These are phyloP conservation scores for Nannospalax galili DNA, from an alignment of 2,113 vertebrate species.

Conservation along the genomic window DNA sequence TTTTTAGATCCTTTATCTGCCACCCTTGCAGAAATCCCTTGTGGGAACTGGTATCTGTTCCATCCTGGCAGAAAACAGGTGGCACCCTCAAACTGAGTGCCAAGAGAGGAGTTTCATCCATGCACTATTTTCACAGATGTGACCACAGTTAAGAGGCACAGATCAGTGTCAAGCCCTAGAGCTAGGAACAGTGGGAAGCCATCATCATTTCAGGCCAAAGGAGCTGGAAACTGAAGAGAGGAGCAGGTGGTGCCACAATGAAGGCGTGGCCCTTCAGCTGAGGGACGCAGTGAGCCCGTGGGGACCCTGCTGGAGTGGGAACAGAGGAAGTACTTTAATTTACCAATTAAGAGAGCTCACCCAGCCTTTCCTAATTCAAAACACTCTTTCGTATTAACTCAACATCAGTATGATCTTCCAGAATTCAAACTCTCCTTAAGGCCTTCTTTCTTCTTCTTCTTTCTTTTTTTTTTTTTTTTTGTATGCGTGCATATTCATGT, in stretches of 20 bases:
- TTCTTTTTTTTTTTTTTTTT: too few relatives aligned
- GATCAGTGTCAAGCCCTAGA: neutral
- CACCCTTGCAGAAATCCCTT: neutral
- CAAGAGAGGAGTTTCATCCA: neutral
- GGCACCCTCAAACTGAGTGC: neutral
- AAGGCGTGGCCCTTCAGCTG: neutral
- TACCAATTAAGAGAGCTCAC: neutral
- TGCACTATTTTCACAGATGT: neutral
- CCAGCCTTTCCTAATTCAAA: constrained; percentile 12
- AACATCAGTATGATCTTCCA: constrained; percentile 28
- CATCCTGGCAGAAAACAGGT: neutral
- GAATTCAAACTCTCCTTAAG: neutral
- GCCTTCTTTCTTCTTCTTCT: neutral
- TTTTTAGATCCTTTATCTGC: neutral
- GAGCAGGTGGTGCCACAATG: neutral
- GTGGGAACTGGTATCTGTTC: neutral
- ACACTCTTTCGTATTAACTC: constrained; percentile 50
- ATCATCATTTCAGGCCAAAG: neutral
- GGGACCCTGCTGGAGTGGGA: neutral
- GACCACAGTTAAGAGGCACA: neutral
- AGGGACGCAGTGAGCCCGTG: neutral
- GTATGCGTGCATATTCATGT: too few relatives aligned
- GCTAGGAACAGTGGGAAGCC: neutral
- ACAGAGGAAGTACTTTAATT: neutral
- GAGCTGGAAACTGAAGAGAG: neutral